A percentile compares a stretch with the other conserved stretches of the same genome.
Conservation (phyloP, 53 echinoderm and acorn worm species). For the Holothuria leucospilota region DNA sequence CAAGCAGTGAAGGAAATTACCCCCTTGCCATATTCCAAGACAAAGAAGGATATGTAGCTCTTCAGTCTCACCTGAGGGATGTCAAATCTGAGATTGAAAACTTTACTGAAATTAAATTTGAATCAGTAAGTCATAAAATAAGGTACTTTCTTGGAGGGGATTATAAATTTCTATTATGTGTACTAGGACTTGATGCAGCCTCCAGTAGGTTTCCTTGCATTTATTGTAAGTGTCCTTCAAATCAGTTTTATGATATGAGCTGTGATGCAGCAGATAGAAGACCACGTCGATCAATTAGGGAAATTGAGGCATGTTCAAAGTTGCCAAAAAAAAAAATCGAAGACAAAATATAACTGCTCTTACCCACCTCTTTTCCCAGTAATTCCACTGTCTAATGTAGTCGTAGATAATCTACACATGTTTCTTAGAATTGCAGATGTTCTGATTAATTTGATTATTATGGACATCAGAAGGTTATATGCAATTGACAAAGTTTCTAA, state of each 20-base stretch:
- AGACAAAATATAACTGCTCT: conserved; percentile 31
- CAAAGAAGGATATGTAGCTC: conserved; percentile 9
- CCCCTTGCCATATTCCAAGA: conserved; percentile 40
- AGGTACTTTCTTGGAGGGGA: conserved; percentile 31
- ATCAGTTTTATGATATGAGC: neutral
- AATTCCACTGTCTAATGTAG: conserved; percentile 11
- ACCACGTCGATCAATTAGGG: neutral
- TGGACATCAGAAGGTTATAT: conserved; percentile 24
- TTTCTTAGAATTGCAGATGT: conserved; percentile 38
- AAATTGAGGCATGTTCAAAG: neutral
- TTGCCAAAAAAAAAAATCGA: neutral
- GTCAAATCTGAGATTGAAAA: neutral
- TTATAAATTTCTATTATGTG: conserved; percentile 36
- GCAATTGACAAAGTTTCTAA: conserved; percentile 12
- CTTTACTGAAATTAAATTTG: conserved; percentile 3
- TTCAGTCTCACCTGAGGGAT: neutral
- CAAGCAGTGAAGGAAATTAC: conserved; percentile 13
- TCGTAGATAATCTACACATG: conserved; percentile 50
- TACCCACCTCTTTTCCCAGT: conserved; percentile 40
- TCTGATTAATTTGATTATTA: conserved; percentile 11
- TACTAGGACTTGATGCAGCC: conserved; percentile 20
- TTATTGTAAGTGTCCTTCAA: conserved; percentile 46
- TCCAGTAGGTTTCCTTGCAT: conserved; percentile 28
- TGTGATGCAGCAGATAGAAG: conserved; percentile 7
- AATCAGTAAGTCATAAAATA: neutral